These are phyloP conservation scores for Rhabdomys dilectus DNA, from an alignment of 2,113 vertebrate species.

Conservation along the genomic window DNA sequence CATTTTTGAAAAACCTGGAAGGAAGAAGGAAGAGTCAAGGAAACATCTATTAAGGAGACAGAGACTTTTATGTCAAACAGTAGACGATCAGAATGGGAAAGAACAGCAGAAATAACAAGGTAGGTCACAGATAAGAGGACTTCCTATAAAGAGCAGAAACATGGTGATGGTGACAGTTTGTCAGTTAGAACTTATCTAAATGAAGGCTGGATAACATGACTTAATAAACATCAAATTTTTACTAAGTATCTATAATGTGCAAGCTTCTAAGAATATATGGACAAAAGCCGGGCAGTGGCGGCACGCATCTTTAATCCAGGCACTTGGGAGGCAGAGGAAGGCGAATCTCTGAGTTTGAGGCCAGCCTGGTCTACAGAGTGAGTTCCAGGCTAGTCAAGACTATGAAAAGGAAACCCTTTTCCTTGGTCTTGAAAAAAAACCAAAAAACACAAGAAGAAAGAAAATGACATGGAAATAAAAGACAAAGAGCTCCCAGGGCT, in stretches of 20 bases:
- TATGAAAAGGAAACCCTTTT: background rate
- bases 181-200: constrained; percentile 13
- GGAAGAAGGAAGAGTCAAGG: background rate
- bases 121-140: background rate
- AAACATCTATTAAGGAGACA: constrained; percentile 34
- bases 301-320: background rate
- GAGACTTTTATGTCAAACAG: background rate
- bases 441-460: background rate
- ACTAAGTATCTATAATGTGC: background rate
- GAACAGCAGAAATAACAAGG: background rate
- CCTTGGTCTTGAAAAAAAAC: background rate
- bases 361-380: background rate
- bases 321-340: background rate
- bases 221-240: constrained; percentile 43
- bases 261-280: constrained; percentile 19
- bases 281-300: background rate
- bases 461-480: constrained; percentile 31
- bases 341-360: background rate
- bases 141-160: background rate
- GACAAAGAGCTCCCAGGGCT: background rate
- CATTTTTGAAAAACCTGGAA: background rate
- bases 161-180: background rate
- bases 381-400: background rate
- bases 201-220: background rate
- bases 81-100: background rate